phyloP scores from a whole-genome alignment of 2,797 vertebrate species.

The Thalassophryne amazonica region DNA sequence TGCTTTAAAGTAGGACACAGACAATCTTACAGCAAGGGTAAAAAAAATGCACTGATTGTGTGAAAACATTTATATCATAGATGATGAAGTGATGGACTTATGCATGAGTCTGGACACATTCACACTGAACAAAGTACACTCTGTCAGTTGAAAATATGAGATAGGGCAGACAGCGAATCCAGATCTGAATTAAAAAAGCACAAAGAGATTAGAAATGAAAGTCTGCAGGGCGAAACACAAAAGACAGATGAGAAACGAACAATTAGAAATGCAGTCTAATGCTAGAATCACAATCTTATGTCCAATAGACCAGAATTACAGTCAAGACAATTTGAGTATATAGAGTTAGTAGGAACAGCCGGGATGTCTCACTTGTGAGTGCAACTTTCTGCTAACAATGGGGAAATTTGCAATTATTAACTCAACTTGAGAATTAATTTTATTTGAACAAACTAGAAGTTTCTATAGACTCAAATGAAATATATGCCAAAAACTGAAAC shows the following conservation, averaged over 20 bases:
- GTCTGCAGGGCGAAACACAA: conserved; percentile 54
- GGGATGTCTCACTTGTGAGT: background rate
- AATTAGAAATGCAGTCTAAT: conserved; percentile 54
- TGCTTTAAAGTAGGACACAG: conserved; percentile 2
- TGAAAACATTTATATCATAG: background rate
- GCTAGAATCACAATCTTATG: conserved; percentile 21
- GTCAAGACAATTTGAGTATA: conserved; percentile 6
- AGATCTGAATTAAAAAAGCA: conserved; percentile 37
- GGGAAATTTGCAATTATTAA: conserved; percentile 1
- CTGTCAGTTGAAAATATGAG: conserved; percentile 26
- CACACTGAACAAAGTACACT: too few relatives aligned
- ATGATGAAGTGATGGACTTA: background rate
- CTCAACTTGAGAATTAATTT: background rate
- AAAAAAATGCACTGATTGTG: too few relatives aligned
- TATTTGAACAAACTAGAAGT: conserved; percentile 1
- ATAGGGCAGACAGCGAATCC: conserved; percentile 3
- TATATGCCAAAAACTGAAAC: too few relatives aligned
- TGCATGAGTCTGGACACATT: background rate
- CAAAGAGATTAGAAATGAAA: conserved; percentile 11
- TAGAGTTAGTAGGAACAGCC: conserved; percentile 14
- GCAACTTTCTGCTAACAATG: conserved; percentile 2
- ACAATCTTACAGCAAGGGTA: background rate
- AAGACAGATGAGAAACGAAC: conserved; percentile 25
- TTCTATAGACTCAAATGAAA: too few relatives aligned
- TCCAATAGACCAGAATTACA: conserved; percentile 25